Conservation (phyloP, 1,140 invertebrate species). For the Drosophila funebris region DNA sequence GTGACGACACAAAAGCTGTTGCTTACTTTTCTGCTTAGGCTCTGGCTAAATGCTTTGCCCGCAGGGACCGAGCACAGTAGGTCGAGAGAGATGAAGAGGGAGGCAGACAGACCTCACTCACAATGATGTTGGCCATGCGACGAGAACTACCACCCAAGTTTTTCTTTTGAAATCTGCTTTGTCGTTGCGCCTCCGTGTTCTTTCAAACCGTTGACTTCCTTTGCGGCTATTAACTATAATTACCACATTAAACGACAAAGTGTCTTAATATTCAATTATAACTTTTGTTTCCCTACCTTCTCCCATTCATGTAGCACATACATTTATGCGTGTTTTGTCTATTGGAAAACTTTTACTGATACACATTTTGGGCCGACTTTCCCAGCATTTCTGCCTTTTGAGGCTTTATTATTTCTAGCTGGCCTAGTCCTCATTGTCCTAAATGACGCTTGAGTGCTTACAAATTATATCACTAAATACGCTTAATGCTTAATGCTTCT, state of each 20-base stretch:
- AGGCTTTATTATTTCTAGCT: background rate
- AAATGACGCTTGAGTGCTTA: conserved; percentile 74
- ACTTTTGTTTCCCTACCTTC: conserved; percentile 49
- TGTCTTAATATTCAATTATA: conserved; percentile 81
- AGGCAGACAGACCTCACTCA: background rate
- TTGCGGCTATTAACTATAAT: conserved; percentile 77
- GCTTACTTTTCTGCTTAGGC: conserved; percentile 70
- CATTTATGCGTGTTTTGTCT: conserved; percentile 59
- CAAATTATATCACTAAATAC: conserved; percentile 75
- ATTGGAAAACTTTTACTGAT: conserved; percentile 67
- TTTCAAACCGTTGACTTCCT: conserved; percentile 63
- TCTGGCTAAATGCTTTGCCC: conserved; percentile 68
- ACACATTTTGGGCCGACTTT: conserved; percentile 14
- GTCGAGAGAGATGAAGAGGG: background rate
- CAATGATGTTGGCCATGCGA: conserved; percentile 17
- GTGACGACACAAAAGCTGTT: conserved; percentile 38
- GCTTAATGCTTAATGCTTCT: conserved; percentile 53
- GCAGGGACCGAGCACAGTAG: conserved; percentile 33
- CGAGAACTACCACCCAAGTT: conserved; percentile 3
- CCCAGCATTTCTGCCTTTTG: background rate
- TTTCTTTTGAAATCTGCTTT: conserved; percentile 47
- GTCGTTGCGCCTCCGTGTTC: conserved; percentile 18
- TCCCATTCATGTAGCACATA: conserved; percentile 18
- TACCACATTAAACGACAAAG: conserved; percentile 79
- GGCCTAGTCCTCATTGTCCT: background rate